Evolutionary conservation across 2,888 invertebrate genomes (phyloP).

Genomic region (Caenorhabditis sp.): DNA sequence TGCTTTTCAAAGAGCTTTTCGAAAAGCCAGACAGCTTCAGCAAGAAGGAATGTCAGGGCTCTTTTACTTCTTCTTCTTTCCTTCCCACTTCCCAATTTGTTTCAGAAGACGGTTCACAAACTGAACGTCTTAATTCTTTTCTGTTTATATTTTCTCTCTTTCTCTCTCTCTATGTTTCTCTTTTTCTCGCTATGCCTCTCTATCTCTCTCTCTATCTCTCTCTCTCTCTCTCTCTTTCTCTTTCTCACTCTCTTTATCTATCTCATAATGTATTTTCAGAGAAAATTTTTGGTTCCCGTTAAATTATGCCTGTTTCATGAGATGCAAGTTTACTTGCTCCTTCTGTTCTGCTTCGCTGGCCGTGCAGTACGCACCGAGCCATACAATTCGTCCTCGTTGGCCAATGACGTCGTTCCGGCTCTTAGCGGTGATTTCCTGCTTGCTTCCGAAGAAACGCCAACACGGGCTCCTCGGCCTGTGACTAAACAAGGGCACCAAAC

Average conservation of each 20-base stretch:
- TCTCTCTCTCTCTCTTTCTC: conserved; percentile 17
- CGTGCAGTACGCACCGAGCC: conserved; percentile 37
- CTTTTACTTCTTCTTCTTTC: too few relatives aligned
- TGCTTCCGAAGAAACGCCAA: conserved; percentile 50
- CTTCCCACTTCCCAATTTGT: conserved; percentile 1
- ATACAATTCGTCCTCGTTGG: conserved; percentile 35
- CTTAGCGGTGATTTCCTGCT: conserved; percentile 19
- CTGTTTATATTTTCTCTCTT: neutral
- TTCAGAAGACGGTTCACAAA: too few relatives aligned
- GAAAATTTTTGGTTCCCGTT: neutral
- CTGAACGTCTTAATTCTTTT: too few relatives aligned
- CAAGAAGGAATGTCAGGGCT: too few relatives aligned
- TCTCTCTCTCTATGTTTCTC: conserved; percentile 1
- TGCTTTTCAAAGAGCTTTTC: too few relatives aligned
- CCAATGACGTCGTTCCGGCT: conserved; percentile 24
- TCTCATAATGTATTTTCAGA: neutral
- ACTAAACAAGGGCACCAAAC: conserved; percentile 33
- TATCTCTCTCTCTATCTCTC: conserved; percentile 21
- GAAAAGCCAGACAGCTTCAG: too few relatives aligned
- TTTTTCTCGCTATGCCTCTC: neutral
- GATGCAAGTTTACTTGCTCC: conserved; percentile 25
- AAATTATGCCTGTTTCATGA: conserved; percentile 28
- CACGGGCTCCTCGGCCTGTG: conserved; percentile 26
- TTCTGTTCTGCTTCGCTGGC: conserved; percentile 40
- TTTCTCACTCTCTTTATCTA: neutral